Evolutionary conservation across 1,140 invertebrate genomes (phyloP), one percentile per base, ranked within the genome.

Genomic region (Tetragnatha versicolor): DNA sequence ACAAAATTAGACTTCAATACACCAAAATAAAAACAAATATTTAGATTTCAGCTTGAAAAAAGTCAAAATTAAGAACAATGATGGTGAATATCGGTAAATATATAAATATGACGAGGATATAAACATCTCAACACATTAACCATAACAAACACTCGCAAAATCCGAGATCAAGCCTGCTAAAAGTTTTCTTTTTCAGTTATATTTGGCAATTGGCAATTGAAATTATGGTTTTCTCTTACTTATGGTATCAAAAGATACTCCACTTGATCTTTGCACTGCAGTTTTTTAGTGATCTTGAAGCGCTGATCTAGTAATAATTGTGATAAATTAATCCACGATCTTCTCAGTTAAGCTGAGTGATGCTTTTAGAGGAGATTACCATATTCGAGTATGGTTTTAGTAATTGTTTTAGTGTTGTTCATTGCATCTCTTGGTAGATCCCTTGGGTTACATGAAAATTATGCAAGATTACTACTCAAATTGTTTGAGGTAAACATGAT

Each of bases 321-420:
- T 39, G 61, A n/a, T 65, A 39, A 45, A 42, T 58, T 58, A 17
- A 65, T 65, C 61, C 5, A 42, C 17, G 37, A 65, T 65, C n/a
- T n/a, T n/a, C n/a, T n/a, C n/a, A n/a, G n/a, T n/a, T n/a, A n/a
- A n/a, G 61, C 12, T 17, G 27, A 42, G 73, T 53, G 22, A 65
- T 65, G 60, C 33, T 29, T 25, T 37, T 29, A 5, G 42, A 73
- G 12, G 14, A 14, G 6, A 35, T 66, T 45, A 29, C 14, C 7
- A 35, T 65, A 25, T 25, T 61, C 31, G 29, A 66, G 27, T 10
- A 77, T 77, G 73, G 73, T 77, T 20, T 31, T 77, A n/a, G 73
- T 77, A 35, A 63, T 77, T 45, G 66, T 77, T 35, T 65, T 77
- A 49, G 61, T 63, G 17, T 55, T 77, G 42, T 77, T 77, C 20